phyloP scores from a whole-genome alignment of 1,140 invertebrate genomes.

The Zaprionus camerounensis region DNA sequence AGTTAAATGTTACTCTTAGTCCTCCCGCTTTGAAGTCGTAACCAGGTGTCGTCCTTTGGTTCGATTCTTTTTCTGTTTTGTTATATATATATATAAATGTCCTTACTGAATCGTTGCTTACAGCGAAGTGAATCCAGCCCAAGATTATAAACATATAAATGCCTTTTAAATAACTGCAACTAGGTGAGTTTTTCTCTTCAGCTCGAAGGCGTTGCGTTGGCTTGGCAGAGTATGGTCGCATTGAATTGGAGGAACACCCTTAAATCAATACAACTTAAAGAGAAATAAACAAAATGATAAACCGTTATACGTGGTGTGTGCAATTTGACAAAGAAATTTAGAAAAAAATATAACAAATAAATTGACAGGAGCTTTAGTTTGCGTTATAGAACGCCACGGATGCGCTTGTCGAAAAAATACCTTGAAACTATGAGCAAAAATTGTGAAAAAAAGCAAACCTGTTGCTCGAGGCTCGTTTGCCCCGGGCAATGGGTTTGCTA shows the following conservation, averaged over 20 bases:
- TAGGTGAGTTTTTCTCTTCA: conserved; percentile 53
- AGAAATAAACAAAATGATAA: conserved; percentile 10
- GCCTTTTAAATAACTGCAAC: conserved; percentile 30
- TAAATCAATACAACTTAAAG: conserved; percentile 8
- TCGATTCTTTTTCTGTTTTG: conserved; percentile 10
- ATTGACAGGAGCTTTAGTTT: conserved; percentile 1
- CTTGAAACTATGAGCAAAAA: conserved; percentile 10
- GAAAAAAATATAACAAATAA: not conserved
- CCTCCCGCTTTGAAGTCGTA: conserved; percentile 39
- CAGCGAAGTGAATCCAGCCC: conserved; percentile 35
- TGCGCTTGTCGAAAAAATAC: not conserved
- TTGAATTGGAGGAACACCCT: conserved; percentile 2
- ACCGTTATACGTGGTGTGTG: conserved; percentile 35
- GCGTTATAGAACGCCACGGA: conserved; percentile 1
- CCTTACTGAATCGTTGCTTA: conserved; percentile 45
- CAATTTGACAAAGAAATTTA: conserved; percentile 14
- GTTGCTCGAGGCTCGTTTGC: conserved; percentile 38
- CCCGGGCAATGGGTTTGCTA: conserved; percentile 29
- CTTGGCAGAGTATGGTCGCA: conserved; percentile 1
- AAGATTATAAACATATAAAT: conserved; percentile 26
- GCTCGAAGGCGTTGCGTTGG: not conserved
- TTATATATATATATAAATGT: not conserved
- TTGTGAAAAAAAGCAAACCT: conserved; percentile 28
- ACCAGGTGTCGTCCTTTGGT: conserved; percentile 15
- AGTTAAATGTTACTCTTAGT: not conserved